Evolutionary conservation across 2,797 vertebrate species (phyloP).

Genomic region (Xenops minutus): DNA sequence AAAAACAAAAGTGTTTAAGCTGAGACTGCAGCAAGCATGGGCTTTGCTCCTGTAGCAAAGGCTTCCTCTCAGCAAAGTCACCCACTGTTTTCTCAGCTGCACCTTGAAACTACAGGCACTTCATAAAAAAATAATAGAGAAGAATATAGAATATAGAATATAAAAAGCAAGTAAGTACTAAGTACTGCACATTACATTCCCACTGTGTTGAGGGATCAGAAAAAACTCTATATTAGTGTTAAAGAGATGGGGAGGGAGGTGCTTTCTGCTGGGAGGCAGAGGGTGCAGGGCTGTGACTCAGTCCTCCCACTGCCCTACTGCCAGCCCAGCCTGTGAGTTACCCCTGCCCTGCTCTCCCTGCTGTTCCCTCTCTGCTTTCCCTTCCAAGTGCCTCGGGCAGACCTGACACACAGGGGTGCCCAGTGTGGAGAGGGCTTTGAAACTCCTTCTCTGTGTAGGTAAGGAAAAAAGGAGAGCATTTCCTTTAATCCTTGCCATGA

Average conservation of each 20-base stretch:
- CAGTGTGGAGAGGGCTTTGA: rapidly evolving
- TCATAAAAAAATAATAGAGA: not conserved
- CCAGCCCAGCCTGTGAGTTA: not conserved
- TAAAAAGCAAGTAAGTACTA: not conserved
- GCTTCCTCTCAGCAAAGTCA: not conserved
- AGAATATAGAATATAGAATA: not conserved
- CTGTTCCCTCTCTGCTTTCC: not conserved
- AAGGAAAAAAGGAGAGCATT: not conserved
- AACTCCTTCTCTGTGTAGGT: not conserved
- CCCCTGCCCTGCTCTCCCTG: rapidly evolving
- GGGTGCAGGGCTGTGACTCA: not conserved
- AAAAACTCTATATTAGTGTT: not conserved
- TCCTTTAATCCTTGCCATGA: not conserved
- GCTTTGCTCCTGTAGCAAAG: not conserved
- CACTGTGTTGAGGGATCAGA: not conserved
- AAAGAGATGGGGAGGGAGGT: not conserved
- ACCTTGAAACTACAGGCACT: not conserved
- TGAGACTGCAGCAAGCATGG: not conserved
- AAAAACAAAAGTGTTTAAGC: not conserved
- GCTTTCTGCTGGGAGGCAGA: not conserved
- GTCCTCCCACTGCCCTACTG: not conserved
- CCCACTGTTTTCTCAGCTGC: not conserved
- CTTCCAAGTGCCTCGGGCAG: not conserved
- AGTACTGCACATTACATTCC: not conserved
- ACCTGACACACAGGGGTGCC: rapidly evolving